Evolutionary conservation across 2,888 invertebrate genomes (phyloP).

Genomic region (Papilio protenor): DNA sequence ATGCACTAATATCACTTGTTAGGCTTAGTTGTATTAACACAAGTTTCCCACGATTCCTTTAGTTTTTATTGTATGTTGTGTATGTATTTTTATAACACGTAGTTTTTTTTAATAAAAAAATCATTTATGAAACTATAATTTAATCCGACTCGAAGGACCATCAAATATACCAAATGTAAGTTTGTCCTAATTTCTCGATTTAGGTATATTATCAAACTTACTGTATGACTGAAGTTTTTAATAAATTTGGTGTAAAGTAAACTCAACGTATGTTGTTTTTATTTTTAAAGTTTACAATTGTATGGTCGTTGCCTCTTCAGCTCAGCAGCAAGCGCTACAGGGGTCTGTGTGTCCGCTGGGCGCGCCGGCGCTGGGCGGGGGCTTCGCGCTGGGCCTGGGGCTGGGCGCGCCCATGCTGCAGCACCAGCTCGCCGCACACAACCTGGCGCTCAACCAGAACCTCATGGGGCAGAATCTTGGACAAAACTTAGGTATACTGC

Average conservation of each 20-base stretch:
- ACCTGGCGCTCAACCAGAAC: slow-evolving; percentile 70
- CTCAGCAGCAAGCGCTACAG: slow-evolving; percentile 72
- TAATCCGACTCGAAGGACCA: neutral
- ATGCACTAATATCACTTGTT: neutral
- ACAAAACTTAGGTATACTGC: slow-evolving; percentile 66
- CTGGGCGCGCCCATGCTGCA: slow-evolving; percentile 55
- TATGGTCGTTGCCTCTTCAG: slow-evolving; percentile 52
- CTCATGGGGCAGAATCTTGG: slow-evolving; percentile 72
- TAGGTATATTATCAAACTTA: too few relatives aligned
- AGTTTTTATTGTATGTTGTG: too few relatives aligned
- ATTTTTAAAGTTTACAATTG: neutral
- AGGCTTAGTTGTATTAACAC: neutral
- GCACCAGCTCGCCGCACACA: slow-evolving; percentile 61
- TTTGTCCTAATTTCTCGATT: too few relatives aligned
- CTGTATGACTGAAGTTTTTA: too few relatives aligned
- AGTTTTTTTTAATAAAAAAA: too few relatives aligned
- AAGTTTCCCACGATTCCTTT: neutral
- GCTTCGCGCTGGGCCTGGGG: slow-evolving; percentile 67
- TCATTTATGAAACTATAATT: too few relatives aligned
- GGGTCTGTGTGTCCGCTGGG: slow-evolving; percentile 63
- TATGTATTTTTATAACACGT: too few relatives aligned
- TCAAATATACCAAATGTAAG: neutral
- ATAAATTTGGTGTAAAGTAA: too few relatives aligned
- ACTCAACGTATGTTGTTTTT: neutral
- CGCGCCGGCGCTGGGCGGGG: slow-evolving; percentile 60